Evolutionary conservation across 2,113 vertebrate genomes (phyloP).

Genomic region (Bubalus kerabau): DNA sequence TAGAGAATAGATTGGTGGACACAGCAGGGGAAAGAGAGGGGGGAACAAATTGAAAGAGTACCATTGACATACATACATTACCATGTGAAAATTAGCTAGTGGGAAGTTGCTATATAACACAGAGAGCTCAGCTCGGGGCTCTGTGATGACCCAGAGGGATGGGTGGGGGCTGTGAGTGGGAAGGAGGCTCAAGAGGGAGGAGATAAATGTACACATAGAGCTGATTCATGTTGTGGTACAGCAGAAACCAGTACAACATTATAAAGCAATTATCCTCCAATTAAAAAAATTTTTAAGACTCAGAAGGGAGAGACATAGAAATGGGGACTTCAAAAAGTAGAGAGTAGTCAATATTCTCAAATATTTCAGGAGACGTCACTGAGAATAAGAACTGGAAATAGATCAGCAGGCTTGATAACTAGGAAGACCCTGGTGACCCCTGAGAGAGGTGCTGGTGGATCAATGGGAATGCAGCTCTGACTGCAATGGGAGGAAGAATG

Average conservation of each 20-base stretch:
- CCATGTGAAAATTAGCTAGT: not conserved
- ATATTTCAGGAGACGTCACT: not conserved
- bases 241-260: not conserved
- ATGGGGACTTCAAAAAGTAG: not conserved
- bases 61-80: not conserved
- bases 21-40: not conserved
- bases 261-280: not conserved
- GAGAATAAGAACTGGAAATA: not conserved
- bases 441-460: not conserved
- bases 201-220: not conserved
- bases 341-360: not conserved
- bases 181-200: not conserved
- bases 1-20: not conserved
- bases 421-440: not conserved
- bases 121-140: not conserved
- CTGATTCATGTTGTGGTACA: not conserved
- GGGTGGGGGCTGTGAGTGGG: not conserved
- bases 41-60: not conserved
- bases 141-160: not conserved
- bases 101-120: not conserved
- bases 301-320: not conserved
- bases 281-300: not conserved
- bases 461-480: rapidly evolving
- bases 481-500: not conserved
- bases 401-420: not conserved